Evolutionary conservation across 1,140 invertebrate species (phyloP).

Genomic region (Drosophila malerkotliana): DNA sequence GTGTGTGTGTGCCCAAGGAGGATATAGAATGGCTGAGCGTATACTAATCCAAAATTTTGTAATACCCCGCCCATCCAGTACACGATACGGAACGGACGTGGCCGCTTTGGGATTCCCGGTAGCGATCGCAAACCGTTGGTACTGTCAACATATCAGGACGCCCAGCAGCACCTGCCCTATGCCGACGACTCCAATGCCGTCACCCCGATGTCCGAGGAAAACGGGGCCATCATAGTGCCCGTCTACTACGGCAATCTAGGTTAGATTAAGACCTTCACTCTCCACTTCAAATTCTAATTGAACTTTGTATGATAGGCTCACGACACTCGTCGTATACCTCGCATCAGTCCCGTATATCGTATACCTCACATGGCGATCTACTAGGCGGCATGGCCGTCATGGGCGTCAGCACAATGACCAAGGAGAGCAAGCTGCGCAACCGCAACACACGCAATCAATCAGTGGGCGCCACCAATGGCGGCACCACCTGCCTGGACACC

Average conservation of each 20-base stretch:
- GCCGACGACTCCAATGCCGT: constrained; percentile 99
- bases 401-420: constrained; percentile 89
- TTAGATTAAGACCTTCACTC: constrained; percentile 37
- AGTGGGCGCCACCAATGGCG: constrained; percentile 85
- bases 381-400: constrained; percentile 88
- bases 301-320: constrained; percentile 86
- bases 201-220: constrained; percentile 99
- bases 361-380: constrained; percentile 96
- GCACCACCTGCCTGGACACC: constrained; percentile 85
- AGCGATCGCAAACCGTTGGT: constrained; percentile 97
- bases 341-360: constrained; percentile 95
- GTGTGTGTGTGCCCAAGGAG: constrained; percentile 13
- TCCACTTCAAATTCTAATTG: not conserved
- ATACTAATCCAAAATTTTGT: constrained; percentile 53
- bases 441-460: constrained; percentile 90
- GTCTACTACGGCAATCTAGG: constrained; percentile 93
- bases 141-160: constrained; percentile 96
- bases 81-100: constrained; percentile 92
- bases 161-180: constrained; percentile 97
- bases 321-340: constrained; percentile 97
- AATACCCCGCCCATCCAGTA: constrained; percentile 55
- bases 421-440: constrained; percentile 91
- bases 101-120: constrained; percentile 87
- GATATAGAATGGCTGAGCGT: constrained; percentile 1
- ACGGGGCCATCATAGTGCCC: constrained; percentile 96